Percentiles rank a stretch among this genome's conserved stretches.
These are phyloP conservation scores for Callopanchax toddi DNA, from an alignment of 2,113 vertebrate species.

Conservation along the genomic window DNA sequence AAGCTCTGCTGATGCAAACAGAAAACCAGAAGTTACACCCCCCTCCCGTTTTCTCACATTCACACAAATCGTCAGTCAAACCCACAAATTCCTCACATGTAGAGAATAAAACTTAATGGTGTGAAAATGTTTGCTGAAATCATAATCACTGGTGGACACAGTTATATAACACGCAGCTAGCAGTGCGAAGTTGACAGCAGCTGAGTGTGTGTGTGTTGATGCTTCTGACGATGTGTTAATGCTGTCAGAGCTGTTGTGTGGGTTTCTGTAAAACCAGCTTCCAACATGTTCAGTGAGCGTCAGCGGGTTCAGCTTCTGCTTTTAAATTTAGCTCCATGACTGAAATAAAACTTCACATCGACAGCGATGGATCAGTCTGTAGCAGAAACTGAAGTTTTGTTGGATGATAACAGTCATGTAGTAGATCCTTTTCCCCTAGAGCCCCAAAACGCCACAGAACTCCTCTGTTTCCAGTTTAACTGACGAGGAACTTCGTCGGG, in stretches of 20 bases:
- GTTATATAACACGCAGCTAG: constrained; percentile 1
- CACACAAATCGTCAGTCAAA: background rate
- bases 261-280: background rate
- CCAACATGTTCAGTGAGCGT: background rate
- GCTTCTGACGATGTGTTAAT: constrained; percentile 8
- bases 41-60: background rate
- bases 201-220: background rate
- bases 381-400: background rate
- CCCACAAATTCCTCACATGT: constrained; percentile 5
- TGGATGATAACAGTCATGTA: background rate
- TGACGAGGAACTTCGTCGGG: background rate
- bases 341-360: background rate
- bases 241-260: background rate
- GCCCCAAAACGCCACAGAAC: background rate
- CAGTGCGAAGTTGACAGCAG: constrained; percentile 5
- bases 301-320: background rate
- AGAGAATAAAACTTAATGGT: background rate
- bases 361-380: background rate
- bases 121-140: background rate
- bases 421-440: background rate
- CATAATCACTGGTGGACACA: background rate
- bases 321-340: background rate
- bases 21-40: constrained; percentile 54
- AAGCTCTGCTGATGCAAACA: constrained; percentile 53
- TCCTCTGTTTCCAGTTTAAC: constrained; percentile 2